Conservation (phyloP, 1,140 invertebrate genomes). For the fruit fly (Drosophila melanogaster) region DNA sequence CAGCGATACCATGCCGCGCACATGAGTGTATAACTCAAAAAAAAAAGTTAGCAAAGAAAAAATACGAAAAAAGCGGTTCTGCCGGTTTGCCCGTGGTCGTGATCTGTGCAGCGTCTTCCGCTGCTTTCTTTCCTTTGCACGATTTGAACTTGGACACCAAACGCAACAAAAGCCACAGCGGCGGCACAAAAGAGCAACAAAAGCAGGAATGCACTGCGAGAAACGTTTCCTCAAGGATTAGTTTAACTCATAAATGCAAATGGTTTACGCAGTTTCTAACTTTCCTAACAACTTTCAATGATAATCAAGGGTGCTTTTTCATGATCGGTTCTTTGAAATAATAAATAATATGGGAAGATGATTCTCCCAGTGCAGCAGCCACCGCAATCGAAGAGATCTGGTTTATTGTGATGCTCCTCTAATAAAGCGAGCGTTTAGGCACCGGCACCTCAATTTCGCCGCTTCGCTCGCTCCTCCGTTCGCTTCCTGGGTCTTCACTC, state of each 20-base stretch:
- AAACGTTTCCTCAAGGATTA: not conserved
- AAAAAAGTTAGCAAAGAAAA: conserved; percentile 19
- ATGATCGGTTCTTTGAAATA: too few relatives aligned
- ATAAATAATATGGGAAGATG: too few relatives aligned
- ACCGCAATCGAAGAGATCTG: conserved; percentile 52
- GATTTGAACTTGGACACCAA: conserved; percentile 81
- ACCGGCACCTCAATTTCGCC: conserved; percentile 35
- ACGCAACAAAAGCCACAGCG: conserved; percentile 43
- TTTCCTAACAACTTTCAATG: not conserved
- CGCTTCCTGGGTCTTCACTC: conserved; percentile 24
- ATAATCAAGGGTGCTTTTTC: too few relatives aligned
- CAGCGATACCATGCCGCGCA: conserved; percentile 23
- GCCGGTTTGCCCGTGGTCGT: conserved; percentile 78
- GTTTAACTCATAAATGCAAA: too few relatives aligned
- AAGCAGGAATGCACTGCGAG: conserved; percentile 4
- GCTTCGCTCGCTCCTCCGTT: conserved; percentile 6
- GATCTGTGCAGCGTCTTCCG: conserved; percentile 54
- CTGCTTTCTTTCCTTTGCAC: conserved; percentile 79
- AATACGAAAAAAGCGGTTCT: conserved; percentile 70
- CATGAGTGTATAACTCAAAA: conserved; percentile 14
- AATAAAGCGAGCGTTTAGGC: conserved; percentile 72
- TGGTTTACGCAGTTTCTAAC: not conserved
- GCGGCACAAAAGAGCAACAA: conserved; percentile 18
- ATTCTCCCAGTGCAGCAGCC: conserved; percentile 4
- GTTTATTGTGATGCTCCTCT: conserved; percentile 64